Base-by-base conservation (phyloP, 2,888 invertebrate genomes). In the Cosmia pyralina region DNA sequence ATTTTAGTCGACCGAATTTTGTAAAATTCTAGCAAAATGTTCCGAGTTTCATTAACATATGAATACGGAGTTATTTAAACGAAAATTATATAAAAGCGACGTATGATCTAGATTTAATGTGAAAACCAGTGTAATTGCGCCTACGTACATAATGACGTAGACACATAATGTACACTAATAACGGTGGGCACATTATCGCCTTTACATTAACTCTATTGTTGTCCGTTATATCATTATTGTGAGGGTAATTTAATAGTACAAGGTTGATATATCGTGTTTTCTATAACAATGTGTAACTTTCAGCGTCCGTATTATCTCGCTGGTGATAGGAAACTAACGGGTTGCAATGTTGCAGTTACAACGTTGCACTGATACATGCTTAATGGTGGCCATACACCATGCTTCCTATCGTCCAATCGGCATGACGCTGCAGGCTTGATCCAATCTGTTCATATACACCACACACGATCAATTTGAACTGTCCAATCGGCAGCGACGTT, bases 201-300 rank as follows among this genome's bases (percentile, higher is more conserved):
- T 70, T 72, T 58, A 70, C 41, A 76, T 70, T 70, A 66, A 76
- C 77, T 74, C 76, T 75, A 79, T 84, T 84, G 83, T 83, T 71
- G 72, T 59, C 46, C 55, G 69, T 66, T 82, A 74, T 70, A 55
- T 63, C 64, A 69, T 74, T 81, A 79, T 75, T 70, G 67, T 70
- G 73, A 34, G 69, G 55, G 57, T 74, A 81, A 83, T 83, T 81
- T 78, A 72, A 74, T 75, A 74, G 65, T 41, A 44, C 53, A 65
- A 67, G 53, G 68, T 70, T 62, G 66, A 67, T 72, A 15, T 60
- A 69, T 63, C 62, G 66, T 62, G 64, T 70, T 70, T 50, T 55
- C 68, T 60, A 7, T 28, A 72, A 68, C 60, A 66, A 75, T 63
- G 46, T 68, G 44, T 52, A 81, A 73, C 60, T 77, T 60, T 44